Evolutionary conservation across 2,888 invertebrate species (phyloP).

Genomic region (Eupithecia pulchellata): DNA sequence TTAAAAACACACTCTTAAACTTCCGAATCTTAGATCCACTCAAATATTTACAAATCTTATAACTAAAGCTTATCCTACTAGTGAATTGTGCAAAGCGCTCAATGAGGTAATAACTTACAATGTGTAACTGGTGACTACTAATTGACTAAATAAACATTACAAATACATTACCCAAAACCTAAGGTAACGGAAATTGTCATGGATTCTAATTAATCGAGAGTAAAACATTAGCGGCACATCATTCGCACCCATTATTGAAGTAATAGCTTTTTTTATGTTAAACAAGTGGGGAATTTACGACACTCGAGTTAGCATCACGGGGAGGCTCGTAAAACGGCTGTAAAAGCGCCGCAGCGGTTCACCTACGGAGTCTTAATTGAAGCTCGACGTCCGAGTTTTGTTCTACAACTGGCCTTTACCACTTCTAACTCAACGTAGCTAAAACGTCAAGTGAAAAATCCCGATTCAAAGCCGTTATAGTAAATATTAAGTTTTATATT

Average conservation of each 20-base stretch:
- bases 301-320: conserved; percentile 70
- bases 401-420: neutral
- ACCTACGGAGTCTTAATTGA: conserved; percentile 55
- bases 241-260: conserved; percentile 55
- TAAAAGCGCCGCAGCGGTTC: conserved; percentile 67
- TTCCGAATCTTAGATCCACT: conserved; percentile 34
- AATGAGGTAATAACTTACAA: conserved; percentile 83
- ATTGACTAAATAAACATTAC: conserved; percentile 75
- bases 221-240: conserved; percentile 51
- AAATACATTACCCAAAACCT: conserved; percentile 67
- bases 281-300: conserved; percentile 77
- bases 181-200: conserved; percentile 80
- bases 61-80: conserved; percentile 57
- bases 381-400: conserved; percentile 22
- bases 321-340: conserved; percentile 72
- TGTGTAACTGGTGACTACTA: conserved; percentile 83
- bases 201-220: conserved; percentile 59
- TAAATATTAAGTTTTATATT: conserved; percentile 2
- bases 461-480: neutral
- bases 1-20: conserved; percentile 21
- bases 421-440: neutral
- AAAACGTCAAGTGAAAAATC: neutral
- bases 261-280: conserved; percentile 68
- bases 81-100: conserved; percentile 83
- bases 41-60: conserved; percentile 68